Conservation (phyloP, 2,113 vertebrate species). For the Siphamia tubifer region DNA sequence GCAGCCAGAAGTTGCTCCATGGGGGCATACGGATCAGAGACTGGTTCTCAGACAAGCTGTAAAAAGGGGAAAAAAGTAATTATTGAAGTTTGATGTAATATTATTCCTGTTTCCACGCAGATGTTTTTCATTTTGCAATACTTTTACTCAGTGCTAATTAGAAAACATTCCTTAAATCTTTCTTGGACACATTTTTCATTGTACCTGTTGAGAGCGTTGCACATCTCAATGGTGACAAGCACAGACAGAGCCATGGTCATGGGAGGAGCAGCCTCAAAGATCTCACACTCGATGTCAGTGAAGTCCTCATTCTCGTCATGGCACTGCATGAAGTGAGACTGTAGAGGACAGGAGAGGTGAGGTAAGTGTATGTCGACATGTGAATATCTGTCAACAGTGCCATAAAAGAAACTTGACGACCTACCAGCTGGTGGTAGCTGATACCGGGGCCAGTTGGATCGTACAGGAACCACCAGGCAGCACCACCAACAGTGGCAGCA, state of each 20-base stretch:
- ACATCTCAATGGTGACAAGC: constrained; percentile 95
- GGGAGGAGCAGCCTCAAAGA: constrained; percentile 88
- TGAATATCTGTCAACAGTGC: not conserved
- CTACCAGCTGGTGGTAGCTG: constrained; percentile 87
- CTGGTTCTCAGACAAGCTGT: constrained; percentile 94
- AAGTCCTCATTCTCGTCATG: constrained; percentile 83
- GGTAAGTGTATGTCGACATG: not conserved
- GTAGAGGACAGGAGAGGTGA: constrained; percentile 1
- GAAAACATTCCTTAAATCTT: not conserved
- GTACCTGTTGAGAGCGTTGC: constrained; percentile 94
- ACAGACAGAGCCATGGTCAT: constrained; percentile 97
- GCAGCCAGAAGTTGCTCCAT: constrained; percentile 92
- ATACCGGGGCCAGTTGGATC: constrained; percentile 81
- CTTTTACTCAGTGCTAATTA: no score
- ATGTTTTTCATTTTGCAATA: no score
- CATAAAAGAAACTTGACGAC: not conserved
- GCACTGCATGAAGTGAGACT: constrained; percentile 98
- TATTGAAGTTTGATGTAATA: no score
- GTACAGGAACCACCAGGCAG: constrained; percentile 92
- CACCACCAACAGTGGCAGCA: constrained; percentile 89
- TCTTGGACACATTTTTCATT: not conserved
- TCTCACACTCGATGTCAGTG: constrained; percentile 80
- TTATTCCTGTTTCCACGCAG: no score
- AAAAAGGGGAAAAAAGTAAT: not conserved
- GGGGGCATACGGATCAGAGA: constrained; percentile 91